phyloP scores from a whole-genome alignment of 2,888 invertebrate genomes.

The Drosophila limbata region DNA sequence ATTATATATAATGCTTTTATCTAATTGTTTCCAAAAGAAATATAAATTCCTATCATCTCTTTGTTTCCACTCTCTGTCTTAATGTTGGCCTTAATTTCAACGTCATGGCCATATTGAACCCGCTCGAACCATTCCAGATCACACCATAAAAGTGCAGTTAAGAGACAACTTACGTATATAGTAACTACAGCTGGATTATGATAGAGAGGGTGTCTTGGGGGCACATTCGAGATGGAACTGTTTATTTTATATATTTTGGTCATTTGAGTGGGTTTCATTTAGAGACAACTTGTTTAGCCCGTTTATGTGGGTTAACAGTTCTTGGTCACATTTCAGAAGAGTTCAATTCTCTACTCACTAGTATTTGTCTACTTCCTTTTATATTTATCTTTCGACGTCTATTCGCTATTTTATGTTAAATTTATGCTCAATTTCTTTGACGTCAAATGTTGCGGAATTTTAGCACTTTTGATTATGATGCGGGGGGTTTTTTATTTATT shows the following conservation, averaged over 20 bases:
- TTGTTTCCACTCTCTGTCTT: not conserved
- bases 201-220: constrained; percentile 42
- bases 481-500: constrained; percentile 8
- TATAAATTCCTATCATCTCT: not conserved
- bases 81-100: constrained; percentile 31
- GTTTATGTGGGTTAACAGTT: constrained; percentile 77
- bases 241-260: constrained; percentile 9
- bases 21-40: too few relatives aligned
- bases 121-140: constrained; percentile 30
- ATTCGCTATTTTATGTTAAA: constrained; percentile 27
- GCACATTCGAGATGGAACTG: constrained; percentile 29
- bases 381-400: not conserved
- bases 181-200: constrained; percentile 70
- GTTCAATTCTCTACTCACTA: constrained; percentile 1
- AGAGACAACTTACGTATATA: constrained; percentile 61
- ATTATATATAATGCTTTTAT: not conserved
- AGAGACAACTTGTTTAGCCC: constrained; percentile 46
- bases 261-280: constrained; percentile 26
- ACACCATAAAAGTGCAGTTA: constrained; percentile 31
- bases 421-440: constrained; percentile 50
- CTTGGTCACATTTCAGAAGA: constrained; percentile 58
- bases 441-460: constrained; percentile 38
- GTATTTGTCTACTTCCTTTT: not conserved
- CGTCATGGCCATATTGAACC: constrained; percentile 25
- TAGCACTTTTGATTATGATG: constrained; percentile 14